Base-by-base conservation (phyloP, 2,888 invertebrate genomes). In the Xiphydria camelus region DNA sequence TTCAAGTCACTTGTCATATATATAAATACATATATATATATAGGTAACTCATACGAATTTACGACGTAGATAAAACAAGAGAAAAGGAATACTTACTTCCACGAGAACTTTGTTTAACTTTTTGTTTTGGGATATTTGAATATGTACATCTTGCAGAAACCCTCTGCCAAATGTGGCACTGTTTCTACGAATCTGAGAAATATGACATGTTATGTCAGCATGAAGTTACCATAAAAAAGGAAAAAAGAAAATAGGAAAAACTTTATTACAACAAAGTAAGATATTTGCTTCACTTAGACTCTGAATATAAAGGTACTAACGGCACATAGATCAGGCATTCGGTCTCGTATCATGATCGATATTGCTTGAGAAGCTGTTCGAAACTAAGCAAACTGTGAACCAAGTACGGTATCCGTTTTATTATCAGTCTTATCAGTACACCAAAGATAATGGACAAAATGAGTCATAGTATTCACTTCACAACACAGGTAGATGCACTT, bases 341-440 rank as follows among this genome's bases (percentile, higher is more conserved):
- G 71, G 59, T 74, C 74, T 44, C 73, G 69, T 29, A 72, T 62
- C 73, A 75, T 74, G 58, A 47, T 66, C 53, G 51, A 25, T 51
- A 43, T 54, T 44, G 48, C 36, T 40, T 47, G 32, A 46, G 20
- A 44, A 54, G 53, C 51, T 41, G 37, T 17, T 39, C 45, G 29
- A 47, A 47, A 62, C 61, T 65, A 54, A 59, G 51, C 47, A 52
- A 47, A 50, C 20, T 36, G 41, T 44, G 41, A 45, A 34, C 49
- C 18, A 29, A 34, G 19, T 41, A 46, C 44, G 57, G 53, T 42
- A 26, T 26, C 39, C 40, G 38, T 40, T 44, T 45, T 50, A 48
- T 68, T 71, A 70, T 71, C 70, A 65, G 48, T 58, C 53, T 71
- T 71, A 71, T 71, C 70, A 55, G 64, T 54, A 53, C 53, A 56